Evolutionary conservation across 2,113 vertebrate species (phyloP).

Genomic region (Agelaius tricolor): DNA sequence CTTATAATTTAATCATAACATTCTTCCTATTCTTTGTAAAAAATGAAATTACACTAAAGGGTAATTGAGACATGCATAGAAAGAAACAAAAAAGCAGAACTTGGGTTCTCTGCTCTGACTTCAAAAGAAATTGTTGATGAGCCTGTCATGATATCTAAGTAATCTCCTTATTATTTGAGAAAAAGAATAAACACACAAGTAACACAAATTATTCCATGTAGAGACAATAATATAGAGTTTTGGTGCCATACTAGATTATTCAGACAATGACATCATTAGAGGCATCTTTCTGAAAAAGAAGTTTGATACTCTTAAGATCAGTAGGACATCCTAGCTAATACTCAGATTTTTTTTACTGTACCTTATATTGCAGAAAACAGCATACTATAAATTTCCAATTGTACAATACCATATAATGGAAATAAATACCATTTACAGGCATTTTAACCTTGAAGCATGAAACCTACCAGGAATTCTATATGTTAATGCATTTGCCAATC

Average conservation of each 20-base stretch:
- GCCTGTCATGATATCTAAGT: neutral
- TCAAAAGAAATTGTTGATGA: neutral
- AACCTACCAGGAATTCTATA: neutral
- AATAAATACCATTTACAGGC: neutral
- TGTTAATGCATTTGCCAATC: neutral
- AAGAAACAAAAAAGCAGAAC: neutral
- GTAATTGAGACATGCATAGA: neutral
- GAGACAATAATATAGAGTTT: neutral
- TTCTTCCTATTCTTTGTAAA: neutral
- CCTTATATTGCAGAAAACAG: neutral
- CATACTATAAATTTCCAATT: neutral
- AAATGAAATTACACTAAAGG: neutral
- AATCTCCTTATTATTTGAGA: neutral
- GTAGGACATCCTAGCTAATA: neutral
- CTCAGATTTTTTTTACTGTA: neutral
- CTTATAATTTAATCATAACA: neutral
- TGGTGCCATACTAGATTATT: neutral
- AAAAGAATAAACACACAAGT: neutral
- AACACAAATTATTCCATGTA: neutral
- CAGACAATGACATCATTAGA: neutral
- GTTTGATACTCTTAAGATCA: neutral
- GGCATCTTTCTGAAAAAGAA: neutral
- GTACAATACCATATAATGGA: neutral
- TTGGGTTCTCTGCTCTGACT: neutral
- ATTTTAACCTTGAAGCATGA: neutral